phyloP scores from a whole-genome alignment of 1,140 invertebrate species.

The Brachionus sp. region DNA sequence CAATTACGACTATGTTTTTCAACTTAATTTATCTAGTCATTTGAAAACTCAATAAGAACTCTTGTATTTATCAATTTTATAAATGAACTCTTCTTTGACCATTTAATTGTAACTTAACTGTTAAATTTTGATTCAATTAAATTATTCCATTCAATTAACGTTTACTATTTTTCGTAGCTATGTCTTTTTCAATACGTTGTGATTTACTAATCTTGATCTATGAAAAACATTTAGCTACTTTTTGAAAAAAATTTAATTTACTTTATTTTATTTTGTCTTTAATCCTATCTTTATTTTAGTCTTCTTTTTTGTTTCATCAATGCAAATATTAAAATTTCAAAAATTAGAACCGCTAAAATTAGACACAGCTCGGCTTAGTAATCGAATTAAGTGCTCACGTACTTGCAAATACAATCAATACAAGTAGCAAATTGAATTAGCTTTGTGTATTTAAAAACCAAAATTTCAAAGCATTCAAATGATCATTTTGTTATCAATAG shows the following conservation, averaged over 20 bases:
- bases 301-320: not conserved
- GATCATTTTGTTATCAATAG: not conserved
- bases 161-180: no score
- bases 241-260: not conserved
- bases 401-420: not conserved
- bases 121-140: no score
- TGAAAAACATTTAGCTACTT: not conserved
- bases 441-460: not conserved
- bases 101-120: no score
- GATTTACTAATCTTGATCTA: not conserved
- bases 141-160: no score
- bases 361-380: not conserved
- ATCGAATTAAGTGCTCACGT: not conserved
- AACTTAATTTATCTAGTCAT: no score
- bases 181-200: not conserved
- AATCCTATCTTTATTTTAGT: not conserved
- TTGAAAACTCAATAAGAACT: no score
- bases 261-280: not conserved
- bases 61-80: no score
- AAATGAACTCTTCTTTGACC: no score
- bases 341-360: not conserved
- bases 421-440: not conserved
- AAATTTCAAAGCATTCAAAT: constrained; percentile 8
- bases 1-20: no score
- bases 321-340: constrained; percentile 3